Conservation (phyloP, 2,797 vertebrate species). For the Pseudomugil gertrudae region DNA sequence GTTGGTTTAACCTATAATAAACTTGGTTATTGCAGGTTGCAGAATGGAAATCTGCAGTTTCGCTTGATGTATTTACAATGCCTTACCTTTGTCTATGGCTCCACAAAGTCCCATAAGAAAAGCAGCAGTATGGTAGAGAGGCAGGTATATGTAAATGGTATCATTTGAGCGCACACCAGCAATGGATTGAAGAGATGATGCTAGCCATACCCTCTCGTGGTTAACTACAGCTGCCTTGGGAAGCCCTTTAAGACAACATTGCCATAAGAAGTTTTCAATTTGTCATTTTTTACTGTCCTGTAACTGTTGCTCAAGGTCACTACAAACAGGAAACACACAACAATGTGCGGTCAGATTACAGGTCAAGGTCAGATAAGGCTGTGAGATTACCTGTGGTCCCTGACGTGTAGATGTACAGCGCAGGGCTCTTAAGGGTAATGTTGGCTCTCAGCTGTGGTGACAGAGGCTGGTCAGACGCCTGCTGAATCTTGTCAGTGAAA, state of each 20-base stretch:
- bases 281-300: neutral
- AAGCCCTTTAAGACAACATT: conserved; percentile 79
- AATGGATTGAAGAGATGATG: conserved; percentile 37
- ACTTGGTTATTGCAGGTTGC: neutral
- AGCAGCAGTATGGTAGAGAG: conserved; percentile 87
- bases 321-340: neutral
- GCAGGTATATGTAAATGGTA: conserved; percentile 82
- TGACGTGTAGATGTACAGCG: conserved; percentile 91
- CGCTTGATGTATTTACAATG: neutral
- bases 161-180: conserved; percentile 76
- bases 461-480: conserved; percentile 80
- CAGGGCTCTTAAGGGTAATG: conserved; percentile 76
- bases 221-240: conserved; percentile 88
- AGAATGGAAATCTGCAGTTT: neutral
- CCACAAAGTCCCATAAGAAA: conserved; percentile 85
- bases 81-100: conserved; percentile 81
- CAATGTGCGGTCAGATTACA: neutral
- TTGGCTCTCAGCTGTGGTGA: conserved; percentile 82
- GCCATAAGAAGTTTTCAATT: neutral
- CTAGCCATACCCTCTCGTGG: conserved; percentile 76
- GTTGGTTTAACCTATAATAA: conserved; percentile 28
- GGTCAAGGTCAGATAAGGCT: neutral
- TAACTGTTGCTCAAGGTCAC: conserved; percentile 9
- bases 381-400: conserved; percentile 88
- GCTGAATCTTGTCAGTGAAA: conserved; percentile 82